phyloP scores from a whole-genome alignment of 1,140 invertebrate genomes.

The Dreissena polymorpha region DNA sequence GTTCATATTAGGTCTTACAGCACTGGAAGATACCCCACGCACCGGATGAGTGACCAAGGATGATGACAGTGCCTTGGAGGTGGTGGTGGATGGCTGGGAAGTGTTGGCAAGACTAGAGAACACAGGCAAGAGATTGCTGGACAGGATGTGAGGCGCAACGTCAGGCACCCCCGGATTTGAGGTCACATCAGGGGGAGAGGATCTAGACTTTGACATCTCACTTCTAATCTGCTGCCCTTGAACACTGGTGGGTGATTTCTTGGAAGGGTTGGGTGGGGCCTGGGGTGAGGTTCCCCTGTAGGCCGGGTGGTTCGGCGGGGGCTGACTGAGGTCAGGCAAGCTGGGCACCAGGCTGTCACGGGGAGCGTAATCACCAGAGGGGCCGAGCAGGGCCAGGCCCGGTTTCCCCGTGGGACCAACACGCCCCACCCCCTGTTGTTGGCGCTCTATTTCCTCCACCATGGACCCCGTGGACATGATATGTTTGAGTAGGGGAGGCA shows the following conservation, averaged over 20 bases:
- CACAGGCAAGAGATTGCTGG: slow-evolving; percentile 26
- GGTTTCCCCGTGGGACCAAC: not conserved
- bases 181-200: not conserved
- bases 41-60: not conserved
- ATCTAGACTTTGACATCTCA: too few species aligned
- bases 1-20: not conserved
- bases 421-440: slow-evolving; percentile 81
- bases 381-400: not conserved
- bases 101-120: not conserved
- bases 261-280: not conserved
- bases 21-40: not conserved
- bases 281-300: slow-evolving; percentile 42
- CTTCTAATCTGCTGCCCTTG: not conserved
- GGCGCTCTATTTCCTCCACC: slow-evolving; percentile 93
- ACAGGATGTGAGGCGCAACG: slow-evolving; percentile 14
- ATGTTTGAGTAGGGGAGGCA: slow-evolving; percentile 89
- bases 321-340: slow-evolving; percentile 29
- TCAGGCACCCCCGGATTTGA: not conserved
- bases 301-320: slow-evolving; percentile 37
- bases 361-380: not conserved
- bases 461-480: slow-evolving; percentile 90
- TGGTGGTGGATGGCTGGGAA: not conserved
- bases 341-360: too few species aligned
- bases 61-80: slow-evolving; percentile 6
- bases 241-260: slow-evolving; percentile 31